Percentiles rank a stretch among this genome's conserved stretches.
Evolutionary conservation across 2,797 vertebrate genomes (phyloP).

Genomic region (Galagoides demidoff): DNA sequence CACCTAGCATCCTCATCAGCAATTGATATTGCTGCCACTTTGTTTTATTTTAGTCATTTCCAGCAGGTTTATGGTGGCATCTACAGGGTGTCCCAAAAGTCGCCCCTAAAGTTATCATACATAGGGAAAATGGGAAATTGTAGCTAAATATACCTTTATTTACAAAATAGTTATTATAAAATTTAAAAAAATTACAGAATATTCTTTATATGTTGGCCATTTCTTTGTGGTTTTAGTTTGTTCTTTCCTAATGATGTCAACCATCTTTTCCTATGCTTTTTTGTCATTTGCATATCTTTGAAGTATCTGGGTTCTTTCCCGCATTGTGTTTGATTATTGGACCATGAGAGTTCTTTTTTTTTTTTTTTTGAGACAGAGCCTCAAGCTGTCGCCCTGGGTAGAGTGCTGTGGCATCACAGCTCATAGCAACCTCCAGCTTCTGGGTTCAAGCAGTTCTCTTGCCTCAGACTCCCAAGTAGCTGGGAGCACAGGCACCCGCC

Average conservation of each 20-base stretch:
- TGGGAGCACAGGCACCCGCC: too few species aligned
- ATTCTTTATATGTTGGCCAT: too few species aligned
- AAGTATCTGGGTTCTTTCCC: background rate
- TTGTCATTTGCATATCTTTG: background rate
- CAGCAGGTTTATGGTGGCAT: background rate
- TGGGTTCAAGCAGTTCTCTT: too few species aligned
- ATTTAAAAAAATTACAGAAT: too few species aligned
- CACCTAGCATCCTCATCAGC: background rate
- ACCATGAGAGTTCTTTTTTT: background rate
- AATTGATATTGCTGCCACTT: background rate
- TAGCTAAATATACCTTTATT: too few species aligned
- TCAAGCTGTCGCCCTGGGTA: too few species aligned
- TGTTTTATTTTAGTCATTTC: slow-evolving; percentile 35
- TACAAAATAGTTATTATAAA: too few species aligned
- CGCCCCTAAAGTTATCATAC: too few species aligned
- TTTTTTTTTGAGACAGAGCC: background rate
- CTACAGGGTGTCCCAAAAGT: background rate
- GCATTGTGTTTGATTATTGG: background rate
- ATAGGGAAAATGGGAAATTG: too few species aligned
- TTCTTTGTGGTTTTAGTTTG: slow-evolving; percentile 17
- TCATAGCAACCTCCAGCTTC: too few species aligned
- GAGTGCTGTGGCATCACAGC: too few species aligned
- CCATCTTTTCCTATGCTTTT: slow-evolving; percentile 6
- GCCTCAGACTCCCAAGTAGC: too few species aligned
- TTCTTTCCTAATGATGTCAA: background rate